phyloP scores from a whole-genome alignment of 2,113 vertebrate species.

The Spermophilus dauricus region DNA sequence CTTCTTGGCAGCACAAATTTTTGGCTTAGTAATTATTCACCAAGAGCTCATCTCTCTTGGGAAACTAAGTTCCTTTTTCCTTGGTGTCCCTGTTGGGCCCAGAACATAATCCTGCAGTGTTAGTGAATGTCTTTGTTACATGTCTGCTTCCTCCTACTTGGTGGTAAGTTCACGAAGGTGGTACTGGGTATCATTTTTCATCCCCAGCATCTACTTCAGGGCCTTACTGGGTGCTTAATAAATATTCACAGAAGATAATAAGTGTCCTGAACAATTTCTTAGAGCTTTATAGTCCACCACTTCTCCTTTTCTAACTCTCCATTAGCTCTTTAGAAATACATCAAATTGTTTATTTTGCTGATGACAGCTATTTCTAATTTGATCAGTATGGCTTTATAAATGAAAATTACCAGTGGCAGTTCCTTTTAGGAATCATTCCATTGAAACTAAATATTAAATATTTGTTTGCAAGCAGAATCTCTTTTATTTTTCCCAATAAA shows the following conservation, averaged over 20 bases:
- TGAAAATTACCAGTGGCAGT: background rate
- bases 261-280: background rate
- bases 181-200: too few relatives aligned
- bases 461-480: background rate
- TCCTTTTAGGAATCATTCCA: background rate
- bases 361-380: background rate
- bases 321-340: background rate
- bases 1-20: background rate
- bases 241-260: background rate
- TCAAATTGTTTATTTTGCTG: background rate
- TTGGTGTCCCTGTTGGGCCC: rapidly evolving
- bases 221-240: background rate
- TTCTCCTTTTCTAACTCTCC: background rate
- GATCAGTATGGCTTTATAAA: background rate
- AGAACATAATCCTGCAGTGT: background rate
- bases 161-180: rapidly evolving
- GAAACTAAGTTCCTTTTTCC: background rate
- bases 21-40: background rate
- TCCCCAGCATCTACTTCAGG: background rate
- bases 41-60: background rate
- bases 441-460: background rate
- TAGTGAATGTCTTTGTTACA: background rate
- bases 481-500: background rate
- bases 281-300: background rate
- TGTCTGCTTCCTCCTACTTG: background rate